A percentile compares a stretch with the other conserved stretches of the same genome.
phyloP scores from a whole-genome alignment of 1,140 invertebrate species.

The Scaptodrosophila lebanonensis region DNA sequence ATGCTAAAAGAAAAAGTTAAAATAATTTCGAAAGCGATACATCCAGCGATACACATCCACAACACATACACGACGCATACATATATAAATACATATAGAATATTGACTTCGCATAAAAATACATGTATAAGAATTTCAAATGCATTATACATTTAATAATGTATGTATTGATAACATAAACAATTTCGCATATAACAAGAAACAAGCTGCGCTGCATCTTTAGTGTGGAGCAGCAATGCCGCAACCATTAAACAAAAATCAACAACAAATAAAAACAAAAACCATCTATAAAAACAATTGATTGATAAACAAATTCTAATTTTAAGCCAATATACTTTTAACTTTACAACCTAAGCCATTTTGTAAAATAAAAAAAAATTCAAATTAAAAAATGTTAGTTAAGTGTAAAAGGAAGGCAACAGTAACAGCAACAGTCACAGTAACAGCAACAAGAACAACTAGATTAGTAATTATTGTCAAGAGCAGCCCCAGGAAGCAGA shows the following conservation, averaged over 20 bases:
- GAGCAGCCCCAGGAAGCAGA: too few species aligned
- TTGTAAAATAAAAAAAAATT: slow-evolving; percentile 70
- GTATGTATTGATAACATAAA: slow-evolving; percentile 41
- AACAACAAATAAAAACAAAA: slow-evolving; percentile 20
- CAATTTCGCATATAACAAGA: slow-evolving; percentile 30
- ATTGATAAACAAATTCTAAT: slow-evolving; percentile 63
- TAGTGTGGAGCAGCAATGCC: slow-evolving; percentile 37
- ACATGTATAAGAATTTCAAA: slow-evolving; percentile 51
- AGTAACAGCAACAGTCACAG: slow-evolving; percentile 23
- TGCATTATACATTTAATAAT: slow-evolving; percentile 59
- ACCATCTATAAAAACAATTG: slow-evolving; percentile 51
- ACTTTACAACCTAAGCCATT: slow-evolving; percentile 65
- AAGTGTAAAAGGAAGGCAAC: slow-evolving; percentile 33
- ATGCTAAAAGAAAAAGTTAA: slow-evolving; percentile 50
- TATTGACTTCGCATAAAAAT: slow-evolving; percentile 60
- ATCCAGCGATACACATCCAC: slow-evolving; percentile 13
- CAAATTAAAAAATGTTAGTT: slow-evolving; percentile 58
- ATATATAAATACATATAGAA: slow-evolving; percentile 36
- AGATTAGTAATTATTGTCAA: too few species aligned
- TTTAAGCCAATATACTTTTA: slow-evolving; percentile 73
- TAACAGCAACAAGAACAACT: slow-evolving; percentile 22
- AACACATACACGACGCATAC: slow-evolving; percentile 5
- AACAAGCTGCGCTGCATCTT: slow-evolving; percentile 22
- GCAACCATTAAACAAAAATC: slow-evolving; percentile 18
- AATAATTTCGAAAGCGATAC: slow-evolving; percentile 38